Evolutionary conservation across 2,113 vertebrate genomes (phyloP).

Genomic region (Neolamprologus modestus): DNA sequence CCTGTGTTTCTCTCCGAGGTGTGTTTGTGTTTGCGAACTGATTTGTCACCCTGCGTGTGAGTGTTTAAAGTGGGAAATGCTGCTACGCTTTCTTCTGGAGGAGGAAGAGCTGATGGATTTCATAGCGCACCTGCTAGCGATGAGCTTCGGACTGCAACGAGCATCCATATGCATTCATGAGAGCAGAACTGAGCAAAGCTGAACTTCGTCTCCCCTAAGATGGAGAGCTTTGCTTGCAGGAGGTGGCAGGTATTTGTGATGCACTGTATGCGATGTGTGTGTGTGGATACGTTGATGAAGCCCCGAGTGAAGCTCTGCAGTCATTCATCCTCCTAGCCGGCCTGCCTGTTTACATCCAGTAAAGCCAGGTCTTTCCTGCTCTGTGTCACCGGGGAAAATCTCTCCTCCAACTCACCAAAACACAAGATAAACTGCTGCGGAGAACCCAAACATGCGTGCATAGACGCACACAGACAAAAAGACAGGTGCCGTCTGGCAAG

Average conservation of each 20-base stretch:
- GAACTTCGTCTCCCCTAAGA: neutral
- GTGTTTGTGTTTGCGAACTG: neutral
- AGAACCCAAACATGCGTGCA: neutral
- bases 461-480: neutral
- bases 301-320: conserved; percentile 4
- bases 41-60: neutral
- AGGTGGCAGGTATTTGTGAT: neutral
- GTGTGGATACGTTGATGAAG: neutral
- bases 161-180: neutral
- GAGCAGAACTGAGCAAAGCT: neutral
- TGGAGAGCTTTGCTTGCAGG: neutral
- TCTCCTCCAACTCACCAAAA: neutral
- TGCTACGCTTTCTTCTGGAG: neutral
- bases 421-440: neutral
- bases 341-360: conserved; percentile 25
- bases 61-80: neutral
- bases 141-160: neutral
- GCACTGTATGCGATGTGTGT: neutral
- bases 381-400: neutral
- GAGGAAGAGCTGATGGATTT: conserved; percentile 1
- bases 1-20: neutral
- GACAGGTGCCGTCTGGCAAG: neutral
- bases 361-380: conserved; percentile 1
- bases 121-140: neutral
- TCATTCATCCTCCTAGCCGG: conserved; percentile 17